phyloP scores from a whole-genome alignment of 2,888 invertebrate species.

The Volucella bombylans region DNA sequence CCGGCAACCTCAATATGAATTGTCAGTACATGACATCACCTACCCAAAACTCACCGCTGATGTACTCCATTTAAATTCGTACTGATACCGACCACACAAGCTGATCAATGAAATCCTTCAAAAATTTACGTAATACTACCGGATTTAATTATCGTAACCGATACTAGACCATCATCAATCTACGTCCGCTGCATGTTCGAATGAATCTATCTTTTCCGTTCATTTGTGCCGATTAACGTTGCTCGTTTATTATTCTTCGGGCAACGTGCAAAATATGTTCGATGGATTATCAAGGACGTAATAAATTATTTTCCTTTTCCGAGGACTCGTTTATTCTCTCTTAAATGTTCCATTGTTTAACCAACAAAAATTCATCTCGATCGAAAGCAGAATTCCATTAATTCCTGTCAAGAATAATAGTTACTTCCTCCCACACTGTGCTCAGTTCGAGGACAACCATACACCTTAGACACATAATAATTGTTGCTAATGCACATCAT shows the following conservation, averaged over 20 bases:
- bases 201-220: conserved; percentile 20
- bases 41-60: too few species aligned
- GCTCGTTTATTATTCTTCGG: conserved; percentile 51
- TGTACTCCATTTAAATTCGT: too few species aligned
- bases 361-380: conserved; percentile 58
- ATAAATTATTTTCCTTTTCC: conserved; percentile 57
- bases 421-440: conserved; percentile 9
- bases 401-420: conserved; percentile 66
- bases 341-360: conserved; percentile 7
- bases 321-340: conserved; percentile 15
- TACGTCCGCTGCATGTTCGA: conserved; percentile 38
- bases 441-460: not conserved
- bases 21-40: too few species aligned
- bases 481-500: conserved; percentile 47
- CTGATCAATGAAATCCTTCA: too few species aligned
- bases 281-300: conserved; percentile 50
- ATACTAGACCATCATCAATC: conserved; percentile 49
- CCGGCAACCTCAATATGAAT: too few species aligned
- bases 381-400: conserved; percentile 67
- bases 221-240: conserved; percentile 51
- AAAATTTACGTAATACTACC: too few species aligned
- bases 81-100: too few species aligned
- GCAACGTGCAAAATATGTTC: conserved; percentile 54
- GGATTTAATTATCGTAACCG: conserved; percentile 51
- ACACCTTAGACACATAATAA: conserved; percentile 23